Base-by-base conservation (phyloP, 1,140 invertebrate genomes). In the Caerostris darwini region DNA sequence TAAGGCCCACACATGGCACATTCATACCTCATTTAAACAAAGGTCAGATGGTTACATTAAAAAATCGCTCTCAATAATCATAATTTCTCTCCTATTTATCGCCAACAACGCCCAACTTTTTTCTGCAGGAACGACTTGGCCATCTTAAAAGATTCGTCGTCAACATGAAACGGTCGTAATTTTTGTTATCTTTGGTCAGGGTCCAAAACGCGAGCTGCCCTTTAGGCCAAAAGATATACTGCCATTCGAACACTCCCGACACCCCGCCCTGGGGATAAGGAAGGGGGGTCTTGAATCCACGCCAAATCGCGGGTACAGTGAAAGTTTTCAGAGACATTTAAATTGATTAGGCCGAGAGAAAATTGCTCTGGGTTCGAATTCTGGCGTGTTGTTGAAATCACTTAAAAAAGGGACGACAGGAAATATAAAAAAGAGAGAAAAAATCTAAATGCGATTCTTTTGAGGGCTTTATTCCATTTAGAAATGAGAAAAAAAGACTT, bases 151-250 rank as follows among this genome's bases (percentile, higher is more conserved):
- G 17, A 67, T 12, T 67, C 61, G 61, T 14, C 61, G 61, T n/a
- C 61, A 67, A 5, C 17, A 67, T 67, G 61, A 67, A 67, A 67
- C 61, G 61, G 61, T 5, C 5, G 17, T 5, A 14, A 17, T 64
- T 64, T 64, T 64, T 34, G 0, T 34, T 5, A 3, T 67, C 61
- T 67, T 67, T 67, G 61, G 61, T 17, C 61, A 14, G 14, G 14
- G 61, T 17, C 61, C 61, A 67, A 67, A 67, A 1, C 0, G 34
- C 34, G 34, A 34, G 61, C 12, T 67, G 61, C 12, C 61, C 61
- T 67, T 67, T 67, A 67, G n/a, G 61, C 61, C 12, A 17, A 67
- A 67, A 67, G 61, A 67, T 67, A 67, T 67, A 67, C 61, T 67
- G 61, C 61, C 61, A 67, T 67, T 67, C 61, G n/a, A 67, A 67